Evolutionary conservation across 2,797 vertebrate genomes (phyloP), one percentile per base, ranked within the genome.

Genomic region (Alosa sapidissima): DNA sequence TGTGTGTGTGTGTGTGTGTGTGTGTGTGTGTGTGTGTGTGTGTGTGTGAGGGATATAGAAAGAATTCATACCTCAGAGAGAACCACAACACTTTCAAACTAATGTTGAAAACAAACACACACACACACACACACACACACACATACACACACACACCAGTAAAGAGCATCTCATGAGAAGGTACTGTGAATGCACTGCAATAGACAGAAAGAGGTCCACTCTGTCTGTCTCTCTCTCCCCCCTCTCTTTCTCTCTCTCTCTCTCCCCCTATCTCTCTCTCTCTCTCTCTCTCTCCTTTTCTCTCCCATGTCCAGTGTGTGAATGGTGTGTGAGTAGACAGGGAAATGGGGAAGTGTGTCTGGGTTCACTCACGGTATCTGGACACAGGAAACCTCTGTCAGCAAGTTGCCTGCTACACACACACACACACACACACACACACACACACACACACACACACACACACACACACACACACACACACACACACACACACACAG

Each of bases 341-440:
- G 16, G 33, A 41, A 91, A 91, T 91, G 89, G 89, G 89, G 92
- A 90, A 92, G 89, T 92, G 92, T 94, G 94, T 93, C 93, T 75
- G 33, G 36, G 33, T 19, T 75, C 33, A 6, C 68, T 75, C 68
- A 75, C 13, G 33, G 36, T 11, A 75, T 75, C 68, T 36, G 68
- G 68, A 45, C 68, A 41, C 68, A 75, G 33, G 68, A 75, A 75
- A 75, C 68, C 5, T 75, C 68, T 75, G 33, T 28, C 62, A 65
- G 62, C 62, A 65, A 10, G 3, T 2, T 14, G 5, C 33, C 68
- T 75, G 33, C 33, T 6, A 91, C 91, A 91, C 91, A 89, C 91
- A 93, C 28, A 36, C 55, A 81, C 85, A 54, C 65, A 75, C 84
- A 81, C 83, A 86, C 55, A 81, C 52, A 3, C 5, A 78, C 81